Conservation (phyloP, 2,797 vertebrate species). For the Cirrhinus mrigala region DNA sequence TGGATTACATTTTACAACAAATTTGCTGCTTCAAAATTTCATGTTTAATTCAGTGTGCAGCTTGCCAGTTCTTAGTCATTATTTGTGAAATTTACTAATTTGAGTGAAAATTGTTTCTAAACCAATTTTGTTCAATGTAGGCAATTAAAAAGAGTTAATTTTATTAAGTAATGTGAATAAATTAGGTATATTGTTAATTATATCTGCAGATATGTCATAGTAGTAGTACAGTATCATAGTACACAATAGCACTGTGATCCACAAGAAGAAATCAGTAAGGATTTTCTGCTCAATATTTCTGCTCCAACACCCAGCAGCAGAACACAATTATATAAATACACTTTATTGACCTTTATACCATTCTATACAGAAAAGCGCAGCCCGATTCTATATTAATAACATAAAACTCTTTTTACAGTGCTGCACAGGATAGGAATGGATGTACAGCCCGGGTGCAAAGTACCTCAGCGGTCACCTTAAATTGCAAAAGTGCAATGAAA, state of each 20-base stretch:
- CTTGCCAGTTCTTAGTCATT: not conserved
- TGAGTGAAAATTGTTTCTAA: no score
- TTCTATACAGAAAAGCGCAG: constrained; percentile 55
- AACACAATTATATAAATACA: constrained; percentile 46
- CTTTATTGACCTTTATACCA: constrained; percentile 48
- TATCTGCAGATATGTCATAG: not conserved
- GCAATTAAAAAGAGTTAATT: not conserved
- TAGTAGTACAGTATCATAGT: not conserved
- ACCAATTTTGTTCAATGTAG: not conserved
- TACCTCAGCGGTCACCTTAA: constrained; percentile 70
- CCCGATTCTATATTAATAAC: constrained; percentile 57
- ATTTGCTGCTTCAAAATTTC: not conserved
- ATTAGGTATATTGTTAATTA: not conserved
- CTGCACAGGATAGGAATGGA: constrained; percentile 34
- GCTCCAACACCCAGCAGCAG: constrained; percentile 12
- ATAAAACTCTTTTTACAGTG: constrained; percentile 54
- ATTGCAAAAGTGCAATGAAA: constrained; percentile 66
- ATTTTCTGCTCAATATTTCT: constrained; percentile 14
- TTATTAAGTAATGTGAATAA: not conserved
- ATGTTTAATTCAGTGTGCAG: not conserved
- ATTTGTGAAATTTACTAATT: not conserved
- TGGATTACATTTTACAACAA: not conserved
- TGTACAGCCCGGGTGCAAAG: constrained; percentile 66
- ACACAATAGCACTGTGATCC: not conserved
- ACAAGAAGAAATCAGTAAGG: not conserved